A percentile compares a stretch with the other conserved stretches of the same genome.
Evolutionary conservation across 2,113 vertebrate genomes (phyloP).

Genomic region (Dunckerocampus dactyliophorus): DNA sequence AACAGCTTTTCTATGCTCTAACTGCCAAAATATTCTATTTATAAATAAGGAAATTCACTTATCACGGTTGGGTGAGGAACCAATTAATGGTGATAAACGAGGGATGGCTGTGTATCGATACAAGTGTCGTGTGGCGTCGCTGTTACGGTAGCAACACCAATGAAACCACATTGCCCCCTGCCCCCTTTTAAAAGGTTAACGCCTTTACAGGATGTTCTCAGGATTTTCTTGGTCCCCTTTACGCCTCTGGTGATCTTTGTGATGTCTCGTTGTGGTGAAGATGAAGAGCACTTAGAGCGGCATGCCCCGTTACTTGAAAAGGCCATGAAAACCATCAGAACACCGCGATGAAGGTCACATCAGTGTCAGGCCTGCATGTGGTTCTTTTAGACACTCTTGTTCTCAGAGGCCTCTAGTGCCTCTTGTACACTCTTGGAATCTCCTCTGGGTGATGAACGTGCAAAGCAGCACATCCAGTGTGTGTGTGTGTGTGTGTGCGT

Average conservation of each 20-base stretch:
- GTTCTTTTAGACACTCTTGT: not conserved
- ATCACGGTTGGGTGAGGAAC: no score
- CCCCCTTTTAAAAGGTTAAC: slow-evolving; percentile 1
- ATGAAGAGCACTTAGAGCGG: not conserved
- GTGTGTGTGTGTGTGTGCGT: slow-evolving; percentile 8
- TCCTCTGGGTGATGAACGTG: slow-evolving; percentile 34
- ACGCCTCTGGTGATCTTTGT: slow-evolving; percentile 12
- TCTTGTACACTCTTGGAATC: no score
- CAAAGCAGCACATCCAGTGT: slow-evolving; percentile 47
- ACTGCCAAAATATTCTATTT: no score
- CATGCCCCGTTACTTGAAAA: no score
- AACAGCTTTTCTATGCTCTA: no score
- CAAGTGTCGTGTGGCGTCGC: no score
- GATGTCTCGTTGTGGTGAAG: slow-evolving; percentile 3
- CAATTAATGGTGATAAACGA: no score
- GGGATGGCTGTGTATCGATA: no score
- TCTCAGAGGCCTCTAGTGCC: not conserved
- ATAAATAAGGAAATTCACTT: no score
- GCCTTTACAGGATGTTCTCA: not conserved
- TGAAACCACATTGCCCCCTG: no score
- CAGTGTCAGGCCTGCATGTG: not conserved
- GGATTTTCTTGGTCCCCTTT: slow-evolving; percentile 14
- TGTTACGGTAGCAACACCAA: no score
- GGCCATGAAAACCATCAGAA: not conserved
- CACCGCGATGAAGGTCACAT: not conserved